Conservation (phyloP, 2,797 vertebrate species). For the Takifugu ocellatus region DNA sequence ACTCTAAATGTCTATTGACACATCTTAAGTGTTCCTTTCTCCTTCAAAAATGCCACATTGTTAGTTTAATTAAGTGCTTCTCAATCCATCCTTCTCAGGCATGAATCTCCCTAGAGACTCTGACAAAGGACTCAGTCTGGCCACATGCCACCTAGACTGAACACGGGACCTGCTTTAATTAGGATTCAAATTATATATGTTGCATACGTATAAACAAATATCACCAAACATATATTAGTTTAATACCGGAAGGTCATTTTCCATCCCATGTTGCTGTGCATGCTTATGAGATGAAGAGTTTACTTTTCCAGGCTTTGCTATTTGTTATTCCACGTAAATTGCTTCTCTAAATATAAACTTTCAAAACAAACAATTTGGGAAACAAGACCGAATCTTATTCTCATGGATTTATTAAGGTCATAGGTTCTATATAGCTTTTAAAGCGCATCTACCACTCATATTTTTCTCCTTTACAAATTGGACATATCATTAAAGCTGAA, state of each 20-base stretch:
- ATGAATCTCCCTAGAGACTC: constrained; percentile 52
- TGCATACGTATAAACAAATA: constrained; percentile 19
- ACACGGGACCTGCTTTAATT: constrained; percentile 22
- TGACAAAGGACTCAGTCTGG: constrained; percentile 27
- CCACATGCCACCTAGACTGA: constrained; percentile 34
- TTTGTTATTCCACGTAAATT: constrained; percentile 76
- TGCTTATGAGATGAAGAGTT: constrained; percentile 54
- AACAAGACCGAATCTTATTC: constrained; percentile 64
- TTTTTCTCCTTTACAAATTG: constrained; percentile 16
- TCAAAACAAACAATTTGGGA: constrained; percentile 77
- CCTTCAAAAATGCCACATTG: constrained; percentile 76
- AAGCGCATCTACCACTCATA: constrained; percentile 9
- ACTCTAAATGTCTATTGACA: constrained; percentile 76
- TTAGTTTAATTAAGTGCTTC: constrained; percentile 79
- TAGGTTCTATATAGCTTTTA: constrained; percentile 42
- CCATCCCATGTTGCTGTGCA: constrained; percentile 35
- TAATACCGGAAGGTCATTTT: constrained; percentile 35
- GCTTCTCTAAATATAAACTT: constrained; percentile 76
- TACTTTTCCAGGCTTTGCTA: constrained; percentile 62
- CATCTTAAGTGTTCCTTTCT: constrained; percentile 75
- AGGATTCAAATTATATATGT: constrained; percentile 19
- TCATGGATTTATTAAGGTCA: constrained; percentile 67
- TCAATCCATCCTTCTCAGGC: constrained; percentile 64
- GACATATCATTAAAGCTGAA: not conserved
- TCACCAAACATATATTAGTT: constrained; percentile 30